Conservation (phyloP, 2,113 vertebrate genomes). For the Empidonax traillii region DNA sequence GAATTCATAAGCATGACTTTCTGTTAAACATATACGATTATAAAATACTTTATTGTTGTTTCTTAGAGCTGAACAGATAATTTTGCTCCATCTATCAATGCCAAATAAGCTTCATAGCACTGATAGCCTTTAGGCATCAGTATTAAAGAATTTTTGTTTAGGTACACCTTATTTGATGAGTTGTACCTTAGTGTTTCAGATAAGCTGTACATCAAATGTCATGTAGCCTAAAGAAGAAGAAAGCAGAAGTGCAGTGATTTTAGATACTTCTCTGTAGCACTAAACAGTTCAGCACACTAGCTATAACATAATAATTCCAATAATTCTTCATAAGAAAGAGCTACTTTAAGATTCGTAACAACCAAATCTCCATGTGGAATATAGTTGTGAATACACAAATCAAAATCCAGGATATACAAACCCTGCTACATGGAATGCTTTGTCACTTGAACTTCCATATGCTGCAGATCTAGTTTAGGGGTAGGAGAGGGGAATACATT, state of each 20-base stretch:
- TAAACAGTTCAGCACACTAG: neutral
- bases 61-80: neutral
- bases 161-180: neutral
- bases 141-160: neutral
- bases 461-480: neutral
- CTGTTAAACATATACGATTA: neutral
- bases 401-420: conserved; percentile 21
- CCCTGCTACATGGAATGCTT: neutral
- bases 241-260: neutral
- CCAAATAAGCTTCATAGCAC: neutral
- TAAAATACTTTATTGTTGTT: neutral
- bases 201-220: neutral
- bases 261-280: neutral
- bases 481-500: neutral
- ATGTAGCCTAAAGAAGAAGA: neutral
- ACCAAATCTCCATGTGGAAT: neutral
- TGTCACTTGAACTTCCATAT: conserved; percentile 14
- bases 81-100: neutral
- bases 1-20: neutral
- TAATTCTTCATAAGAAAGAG: neutral
- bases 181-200: neutral
- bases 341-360: neutral
- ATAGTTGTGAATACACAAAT: neutral
- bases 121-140: neutral
- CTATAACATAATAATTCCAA: neutral